Conservation (phyloP, 2,113 vertebrate genomes). For the Sapayoa aenigma region DNA sequence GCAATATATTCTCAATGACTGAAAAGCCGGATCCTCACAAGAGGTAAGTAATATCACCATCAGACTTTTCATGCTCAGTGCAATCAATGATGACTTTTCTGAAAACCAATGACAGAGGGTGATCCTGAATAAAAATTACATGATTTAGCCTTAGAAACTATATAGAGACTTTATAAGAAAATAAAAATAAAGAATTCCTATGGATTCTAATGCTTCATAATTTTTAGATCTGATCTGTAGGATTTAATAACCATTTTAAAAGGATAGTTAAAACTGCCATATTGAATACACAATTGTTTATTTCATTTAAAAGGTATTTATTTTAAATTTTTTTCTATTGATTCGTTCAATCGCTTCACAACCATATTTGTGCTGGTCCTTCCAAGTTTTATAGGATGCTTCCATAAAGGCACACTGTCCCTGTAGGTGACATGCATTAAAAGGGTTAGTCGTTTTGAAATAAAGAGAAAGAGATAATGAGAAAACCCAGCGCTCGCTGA, state of each 20-base stretch:
- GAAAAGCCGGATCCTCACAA: neutral
- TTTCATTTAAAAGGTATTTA: neutral
- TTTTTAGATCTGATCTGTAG: neutral
- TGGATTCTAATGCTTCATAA: neutral
- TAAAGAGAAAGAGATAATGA: constrained; percentile 31
- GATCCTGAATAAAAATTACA: neutral
- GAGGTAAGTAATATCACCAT: neutral
- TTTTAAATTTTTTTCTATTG: neutral
- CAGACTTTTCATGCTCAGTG: neutral
- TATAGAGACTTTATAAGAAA: neutral
- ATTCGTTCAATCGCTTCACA: neutral
- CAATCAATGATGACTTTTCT: neutral
- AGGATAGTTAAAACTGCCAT: neutral
- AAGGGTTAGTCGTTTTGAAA: constrained; percentile 20
- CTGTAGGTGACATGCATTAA: constrained; percentile 4
- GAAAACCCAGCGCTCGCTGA: neutral
- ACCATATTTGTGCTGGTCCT: neutral
- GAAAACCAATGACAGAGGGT: neutral
- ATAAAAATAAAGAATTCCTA: neutral
- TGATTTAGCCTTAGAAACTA: neutral
- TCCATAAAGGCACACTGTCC: neutral
- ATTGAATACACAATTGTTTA: neutral
- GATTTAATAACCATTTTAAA: neutral
- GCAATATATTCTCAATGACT: neutral
- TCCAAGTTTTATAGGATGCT: neutral